Base-by-base conservation (phyloP, 2,888 invertebrate species). In the Petrolisthes manimaculis region DNA sequence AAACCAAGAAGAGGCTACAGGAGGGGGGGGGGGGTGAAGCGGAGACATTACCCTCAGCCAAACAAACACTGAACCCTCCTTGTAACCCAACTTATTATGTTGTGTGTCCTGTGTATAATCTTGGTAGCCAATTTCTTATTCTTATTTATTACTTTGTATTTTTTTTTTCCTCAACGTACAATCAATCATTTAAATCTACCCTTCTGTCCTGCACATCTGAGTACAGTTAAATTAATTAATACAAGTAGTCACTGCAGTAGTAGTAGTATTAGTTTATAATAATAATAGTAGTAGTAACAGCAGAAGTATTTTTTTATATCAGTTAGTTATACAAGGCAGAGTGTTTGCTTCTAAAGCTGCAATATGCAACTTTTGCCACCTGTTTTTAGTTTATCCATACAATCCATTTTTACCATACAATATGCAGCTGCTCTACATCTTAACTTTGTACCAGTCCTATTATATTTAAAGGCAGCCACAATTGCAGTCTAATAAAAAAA, bases 391-490 rank as follows among this genome's bases (percentile, higher is more conserved):
- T 61, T 37, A 37, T 37, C 37, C 37, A 37, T 37, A 86, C 79
- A 85, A 69, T 61, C 75, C 85, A 79, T 79, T 78, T 71, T 83
- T 79, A 78, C 79, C 83, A 83, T 71, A 83, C 71, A 75, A 74
- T 82, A 67, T 82, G 84, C 88, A 88, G 88, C 88, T 88, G 88
- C 88, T 56, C 88, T 84, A 88, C 84, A 80, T 81, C 54, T 82
- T 54, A 75, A 86, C 69, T 82, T 88, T 88, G 88, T 88, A 88
- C 88, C 88, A 88, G 80, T 88, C 80, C 84, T 84, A 78, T 87
- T 78, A 83, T 82, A 67, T 75, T 86, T 81, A 86, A 86, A 81
- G 81, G 88, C 88, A 88, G 88, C 88, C 84, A 80, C 84, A 88
- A 71, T 83, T 83, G 79, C 79, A 79, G 37, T 21, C 71, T 71